These are phyloP conservation scores for Albula goreensis DNA, from an alignment of 2,113 vertebrate species.

Conservation along the genomic window DNA sequence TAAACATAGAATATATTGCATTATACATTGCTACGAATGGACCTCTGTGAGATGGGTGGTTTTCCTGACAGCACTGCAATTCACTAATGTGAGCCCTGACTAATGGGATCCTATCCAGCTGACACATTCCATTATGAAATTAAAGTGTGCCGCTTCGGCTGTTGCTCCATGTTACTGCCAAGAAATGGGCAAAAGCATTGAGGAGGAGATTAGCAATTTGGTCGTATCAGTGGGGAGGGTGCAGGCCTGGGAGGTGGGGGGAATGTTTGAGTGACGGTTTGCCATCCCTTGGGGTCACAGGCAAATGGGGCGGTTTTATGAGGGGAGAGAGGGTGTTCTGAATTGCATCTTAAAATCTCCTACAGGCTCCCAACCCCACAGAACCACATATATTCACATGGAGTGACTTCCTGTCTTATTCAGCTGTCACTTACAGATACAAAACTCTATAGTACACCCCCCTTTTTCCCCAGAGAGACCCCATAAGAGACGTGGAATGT, in stretches of 20 bases:
- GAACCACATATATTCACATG: background rate
- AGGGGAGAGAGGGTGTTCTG: background rate
- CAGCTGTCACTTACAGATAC: background rate
- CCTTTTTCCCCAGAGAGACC: slow-evolving; percentile 12
- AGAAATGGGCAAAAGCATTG: background rate
- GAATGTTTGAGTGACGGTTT: background rate
- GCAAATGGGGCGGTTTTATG: background rate
- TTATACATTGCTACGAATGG: slow-evolving; percentile 6
- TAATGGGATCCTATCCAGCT: slow-evolving; percentile 1
- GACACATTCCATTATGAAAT: slow-evolving; percentile 12
- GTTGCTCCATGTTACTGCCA: slow-evolving; percentile 8
- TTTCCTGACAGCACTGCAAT: slow-evolving; percentile 12
- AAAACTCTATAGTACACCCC: background rate
- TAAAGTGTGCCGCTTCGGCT: slow-evolving; percentile 25
- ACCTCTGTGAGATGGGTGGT: background rate
- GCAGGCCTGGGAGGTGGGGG: background rate
- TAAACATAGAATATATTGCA: slow-evolving; percentile 8
- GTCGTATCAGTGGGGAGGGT: background rate
- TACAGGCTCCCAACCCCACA: background rate
- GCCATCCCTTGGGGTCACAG: background rate
- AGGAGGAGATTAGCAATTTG: background rate
- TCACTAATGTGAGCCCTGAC: slow-evolving; percentile 29
- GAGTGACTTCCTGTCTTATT: background rate
- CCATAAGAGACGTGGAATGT: background rate
- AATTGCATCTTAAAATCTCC: background rate